Evolutionary conservation across 2,888 invertebrate species (phyloP).

Genomic region (Hermaeophaga mercurialis): DNA sequence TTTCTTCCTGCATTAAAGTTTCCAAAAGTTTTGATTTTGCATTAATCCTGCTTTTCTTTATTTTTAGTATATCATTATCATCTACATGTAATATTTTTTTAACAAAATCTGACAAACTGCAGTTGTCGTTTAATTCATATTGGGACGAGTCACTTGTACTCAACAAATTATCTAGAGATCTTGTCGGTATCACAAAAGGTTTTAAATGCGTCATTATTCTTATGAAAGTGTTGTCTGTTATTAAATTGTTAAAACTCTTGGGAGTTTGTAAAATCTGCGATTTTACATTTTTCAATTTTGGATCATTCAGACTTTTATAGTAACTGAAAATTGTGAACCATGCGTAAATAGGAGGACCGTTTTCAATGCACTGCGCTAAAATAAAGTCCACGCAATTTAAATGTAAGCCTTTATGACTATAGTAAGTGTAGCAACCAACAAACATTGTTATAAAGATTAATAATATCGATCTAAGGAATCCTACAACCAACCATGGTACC

Average conservation of each 20-base stretch:
- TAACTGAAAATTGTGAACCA: constrained; percentile 35
- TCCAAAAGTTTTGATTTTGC: constrained; percentile 10
- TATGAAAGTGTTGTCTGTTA: constrained; percentile 19
- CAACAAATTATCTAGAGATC: constrained; percentile 31
- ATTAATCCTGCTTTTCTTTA: constrained; percentile 8
- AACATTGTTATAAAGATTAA: constrained; percentile 29
- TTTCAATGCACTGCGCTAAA: constrained; percentile 35
- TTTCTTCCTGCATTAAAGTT: constrained; percentile 15
- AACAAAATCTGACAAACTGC: constrained; percentile 13
- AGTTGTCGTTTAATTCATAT: neutral
- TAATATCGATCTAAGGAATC: constrained; percentile 32
- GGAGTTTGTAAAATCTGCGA: constrained; percentile 7
- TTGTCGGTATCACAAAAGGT: constrained; percentile 13
- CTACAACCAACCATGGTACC: constrained; percentile 37
- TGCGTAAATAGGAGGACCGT: constrained; percentile 38
- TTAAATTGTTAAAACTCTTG: constrained; percentile 9
- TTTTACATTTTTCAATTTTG: neutral
- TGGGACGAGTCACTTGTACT: constrained; percentile 4
- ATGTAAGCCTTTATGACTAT: constrained; percentile 30
- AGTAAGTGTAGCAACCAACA: constrained; percentile 31
- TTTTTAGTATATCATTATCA: constrained; percentile 18
- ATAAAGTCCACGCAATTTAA: constrained; percentile 36
- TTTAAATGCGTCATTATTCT: constrained; percentile 20
- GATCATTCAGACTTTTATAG: constrained; percentile 8
- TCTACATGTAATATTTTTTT: constrained; percentile 11